Evolutionary conservation across 2,113 vertebrate species (phyloP).

Genomic region (Callipepla californica): DNA sequence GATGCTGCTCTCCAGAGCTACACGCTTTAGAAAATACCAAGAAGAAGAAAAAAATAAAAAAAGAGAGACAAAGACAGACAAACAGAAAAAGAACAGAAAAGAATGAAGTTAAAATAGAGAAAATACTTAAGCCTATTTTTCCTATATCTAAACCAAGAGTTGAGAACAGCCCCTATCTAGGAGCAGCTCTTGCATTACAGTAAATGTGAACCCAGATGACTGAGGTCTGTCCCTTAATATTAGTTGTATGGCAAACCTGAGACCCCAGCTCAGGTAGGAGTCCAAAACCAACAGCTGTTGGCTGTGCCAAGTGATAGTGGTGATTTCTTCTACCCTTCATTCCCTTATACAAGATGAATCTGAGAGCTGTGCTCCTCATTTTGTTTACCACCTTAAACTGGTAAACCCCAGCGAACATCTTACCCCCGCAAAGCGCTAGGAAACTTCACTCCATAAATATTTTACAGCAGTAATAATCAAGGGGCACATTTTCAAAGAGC

Average conservation of each 20-base stretch:
- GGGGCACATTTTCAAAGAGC: neutral
- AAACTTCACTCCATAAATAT: neutral
- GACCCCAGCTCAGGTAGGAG: neutral
- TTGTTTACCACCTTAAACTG: neutral
- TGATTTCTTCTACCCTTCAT: neutral
- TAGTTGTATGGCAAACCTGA: neutral
- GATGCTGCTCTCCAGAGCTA: neutral
- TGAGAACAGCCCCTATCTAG: neutral
- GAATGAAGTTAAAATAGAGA: too few species aligned
- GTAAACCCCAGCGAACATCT: neutral
- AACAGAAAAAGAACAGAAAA: too few species aligned
- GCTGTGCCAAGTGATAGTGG: rapidly evolving
- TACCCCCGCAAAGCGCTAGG: neutral
- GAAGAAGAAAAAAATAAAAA: neutral
- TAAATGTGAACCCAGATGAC: neutral
- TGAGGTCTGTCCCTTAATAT: neutral
- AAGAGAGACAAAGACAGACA: too few species aligned
- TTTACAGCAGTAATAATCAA: neutral
- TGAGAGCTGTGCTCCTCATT: neutral
- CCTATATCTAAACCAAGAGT: neutral
- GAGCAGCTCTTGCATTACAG: neutral
- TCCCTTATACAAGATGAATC: neutral
- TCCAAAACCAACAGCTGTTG: neutral
- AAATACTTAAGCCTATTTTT: too few species aligned
- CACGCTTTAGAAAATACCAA: neutral